Evolutionary conservation across 1,140 invertebrate species (phyloP), one percentile per base, ranked within the genome.

Genomic region (Drosophila kanapiae): DNA sequence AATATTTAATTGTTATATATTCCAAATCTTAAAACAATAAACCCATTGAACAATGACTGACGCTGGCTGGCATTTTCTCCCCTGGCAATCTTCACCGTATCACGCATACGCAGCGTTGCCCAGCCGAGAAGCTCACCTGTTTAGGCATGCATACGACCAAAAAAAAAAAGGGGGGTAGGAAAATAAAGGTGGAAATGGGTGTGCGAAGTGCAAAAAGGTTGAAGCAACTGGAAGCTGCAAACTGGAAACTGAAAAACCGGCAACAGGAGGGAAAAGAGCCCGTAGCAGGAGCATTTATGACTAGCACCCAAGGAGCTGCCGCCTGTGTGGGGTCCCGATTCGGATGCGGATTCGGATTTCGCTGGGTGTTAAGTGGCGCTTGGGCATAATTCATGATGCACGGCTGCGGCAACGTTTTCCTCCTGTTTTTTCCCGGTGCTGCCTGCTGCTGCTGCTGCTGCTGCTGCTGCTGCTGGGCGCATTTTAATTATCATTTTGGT

Each of bases 401-500:
- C 53, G 70, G 67, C 53, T 43, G 60, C 33, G 45, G 43, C 59
- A 51, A 51, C 49, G 29, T 37, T 61, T 51, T 63, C 23, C 51
- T 63, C 13, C 35, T 16, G 45, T 18, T 37, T 67, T 67, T 38
- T 16, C 27, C 51, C 27, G 4, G 33, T 35, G 33, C 42, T 35
- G 6, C 35, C 57, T 6, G 45, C 27, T 35, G 27, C 18, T 33
- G 42, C 33, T 11, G 11, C 62, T n/a, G n/a, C n/a, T 23, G 1
- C 23, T 23, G 1, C 23, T 47, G 29, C 31, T 27, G 31, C 29
- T 33, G 62, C 18, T 68, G 79, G 72, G 63, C 60, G 59, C 72
- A 85, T 84, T 84, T 84, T 84, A 84, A 84, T 84, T 84, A 84
- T 84, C 82, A 85, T 84, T 84, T 71, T 83, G 65, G 79, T 85